phyloP scores from a whole-genome alignment of 2,797 vertebrate species.

The Sebastes hubbsi region DNA sequence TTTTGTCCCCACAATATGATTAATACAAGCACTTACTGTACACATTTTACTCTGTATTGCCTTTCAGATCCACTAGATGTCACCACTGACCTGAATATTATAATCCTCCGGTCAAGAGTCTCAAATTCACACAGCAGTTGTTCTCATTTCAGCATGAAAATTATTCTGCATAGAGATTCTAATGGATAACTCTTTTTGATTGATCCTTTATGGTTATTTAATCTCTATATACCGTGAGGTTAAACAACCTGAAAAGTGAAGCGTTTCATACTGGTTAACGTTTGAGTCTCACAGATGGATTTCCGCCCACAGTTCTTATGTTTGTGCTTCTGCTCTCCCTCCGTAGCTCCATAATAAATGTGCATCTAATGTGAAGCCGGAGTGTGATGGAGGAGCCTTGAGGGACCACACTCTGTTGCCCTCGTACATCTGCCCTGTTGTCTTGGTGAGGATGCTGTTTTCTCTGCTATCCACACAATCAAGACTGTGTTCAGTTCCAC shows the following conservation, averaged over 20 bases:
- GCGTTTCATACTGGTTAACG: not conserved
- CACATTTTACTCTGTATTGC: not conserved
- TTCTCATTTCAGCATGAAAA: not conserved
- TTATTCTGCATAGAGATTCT: not conserved
- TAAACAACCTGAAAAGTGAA: not conserved
- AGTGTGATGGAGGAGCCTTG: conserved; percentile 91
- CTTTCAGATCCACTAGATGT: conserved; percentile 60
- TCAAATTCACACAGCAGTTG: not conserved
- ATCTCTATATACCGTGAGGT: not conserved
- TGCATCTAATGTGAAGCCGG: conserved; percentile 86
- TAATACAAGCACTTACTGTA: not conserved
- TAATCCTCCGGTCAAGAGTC: not conserved
- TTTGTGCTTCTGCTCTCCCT: conserved; percentile 37
- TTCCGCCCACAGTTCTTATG: conserved; percentile 49
- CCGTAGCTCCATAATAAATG: conserved; percentile 94
- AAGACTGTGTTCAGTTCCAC: not conserved
- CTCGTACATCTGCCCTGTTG: conserved; percentile 90
- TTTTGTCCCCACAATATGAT: not conserved
- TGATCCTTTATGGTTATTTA: not conserved
- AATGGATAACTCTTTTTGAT: not conserved
- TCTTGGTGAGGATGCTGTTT: conserved; percentile 85
- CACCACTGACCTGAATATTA: not conserved
- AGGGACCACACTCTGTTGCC: conserved; percentile 93
- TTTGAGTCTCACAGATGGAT: conserved; percentile 51
- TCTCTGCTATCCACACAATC: not conserved